Evolutionary conservation across 2,888 invertebrate species (phyloP), one percentile per base, ranked within the genome.

Genomic region (Sinohyriopsis cumingii): DNA sequence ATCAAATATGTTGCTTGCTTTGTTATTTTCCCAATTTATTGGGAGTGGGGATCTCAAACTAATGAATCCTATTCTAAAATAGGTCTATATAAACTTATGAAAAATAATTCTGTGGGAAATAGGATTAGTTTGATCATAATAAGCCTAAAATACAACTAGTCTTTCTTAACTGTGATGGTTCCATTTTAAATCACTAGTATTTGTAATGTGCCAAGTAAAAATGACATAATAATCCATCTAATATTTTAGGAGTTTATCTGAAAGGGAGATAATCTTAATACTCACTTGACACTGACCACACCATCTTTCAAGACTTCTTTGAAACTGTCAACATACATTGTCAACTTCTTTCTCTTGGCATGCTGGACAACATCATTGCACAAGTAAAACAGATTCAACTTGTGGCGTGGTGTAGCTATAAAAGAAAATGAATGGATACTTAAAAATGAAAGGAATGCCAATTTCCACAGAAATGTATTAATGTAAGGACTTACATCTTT

Each of bases 301-400:
- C 98, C 98, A 87, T 96, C 95, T 89, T 96, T 96, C 67, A 98
- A 91, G 71, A 96, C 95, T 57, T 95, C 95, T 57, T 96, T 96
- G 95, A 97, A 98, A 84, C 96, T 95, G 82, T 96, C 96, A 80
- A 96, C 95, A 61, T 87, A 89, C 56, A 88, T 76, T 87, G 94
- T 95, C 75, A 94, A 95, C 73, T 89, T 86, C 90, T 97, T 97
- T 82, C 96, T 92, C 89, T 97, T 97, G 78, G 97, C 96, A 89
- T 97, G 97, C 89, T 98, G 98, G 81, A 98, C 96, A 67, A 98
- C 97, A 93, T 98, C 98, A 91, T 98, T 98, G 24, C 98, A 97
- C 87, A 98, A 91, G 90, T 98, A 97, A 90, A 98, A 98, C 61
- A 98, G 90, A 0, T 95, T 94, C 67, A 98, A 91, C 65, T 97